Conservation (phyloP, 2,888 invertebrate genomes). For the Aleiodes testaceus region DNA sequence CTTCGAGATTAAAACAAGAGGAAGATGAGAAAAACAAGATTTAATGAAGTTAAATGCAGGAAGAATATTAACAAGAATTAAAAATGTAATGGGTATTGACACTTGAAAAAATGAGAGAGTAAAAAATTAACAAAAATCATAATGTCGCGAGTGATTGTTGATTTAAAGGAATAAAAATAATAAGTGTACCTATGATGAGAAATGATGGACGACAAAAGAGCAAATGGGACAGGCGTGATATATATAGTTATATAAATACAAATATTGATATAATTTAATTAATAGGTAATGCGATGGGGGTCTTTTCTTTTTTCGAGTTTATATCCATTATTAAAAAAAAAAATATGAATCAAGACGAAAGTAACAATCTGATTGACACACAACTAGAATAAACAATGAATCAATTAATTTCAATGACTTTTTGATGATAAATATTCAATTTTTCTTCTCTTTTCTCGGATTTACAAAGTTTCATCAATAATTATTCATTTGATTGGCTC, state of each 20-base stretch:
- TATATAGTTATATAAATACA: slow-evolving; percentile 62
- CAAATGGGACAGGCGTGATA: slow-evolving; percentile 67
- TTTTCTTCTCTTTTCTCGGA: slow-evolving; percentile 9
- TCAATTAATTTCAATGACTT: slow-evolving; percentile 19
- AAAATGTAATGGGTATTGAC: slow-evolving; percentile 50
- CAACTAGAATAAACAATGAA: background rate
- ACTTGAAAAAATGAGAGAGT: slow-evolving; percentile 50
- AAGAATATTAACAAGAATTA: slow-evolving; percentile 42
- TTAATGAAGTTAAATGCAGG: slow-evolving; percentile 36
- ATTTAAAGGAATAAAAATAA: slow-evolving; percentile 43
- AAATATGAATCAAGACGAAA: slow-evolving; percentile 56
- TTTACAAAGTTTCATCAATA: background rate
- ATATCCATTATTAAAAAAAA: slow-evolving; percentile 53
- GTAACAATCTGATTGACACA: slow-evolving; percentile 39
- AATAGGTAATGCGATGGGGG: slow-evolving; percentile 13
- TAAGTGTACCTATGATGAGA: slow-evolving; percentile 67
- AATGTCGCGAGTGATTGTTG: slow-evolving; percentile 63
- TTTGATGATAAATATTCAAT: slow-evolving; percentile 24
- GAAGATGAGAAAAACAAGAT: slow-evolving; percentile 42
- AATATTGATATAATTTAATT: slow-evolving; percentile 71
- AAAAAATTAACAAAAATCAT: slow-evolving; percentile 55
- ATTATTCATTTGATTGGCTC: background rate
- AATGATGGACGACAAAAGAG: slow-evolving; percentile 57
- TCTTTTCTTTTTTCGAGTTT: slow-evolving; percentile 44
- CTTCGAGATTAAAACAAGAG: slow-evolving; percentile 39